A percentile compares a stretch with the other conserved stretches of the same genome.
Conservation (phyloP, 2,797 vertebrate genomes). For the Myiotriccus ornatus region DNA sequence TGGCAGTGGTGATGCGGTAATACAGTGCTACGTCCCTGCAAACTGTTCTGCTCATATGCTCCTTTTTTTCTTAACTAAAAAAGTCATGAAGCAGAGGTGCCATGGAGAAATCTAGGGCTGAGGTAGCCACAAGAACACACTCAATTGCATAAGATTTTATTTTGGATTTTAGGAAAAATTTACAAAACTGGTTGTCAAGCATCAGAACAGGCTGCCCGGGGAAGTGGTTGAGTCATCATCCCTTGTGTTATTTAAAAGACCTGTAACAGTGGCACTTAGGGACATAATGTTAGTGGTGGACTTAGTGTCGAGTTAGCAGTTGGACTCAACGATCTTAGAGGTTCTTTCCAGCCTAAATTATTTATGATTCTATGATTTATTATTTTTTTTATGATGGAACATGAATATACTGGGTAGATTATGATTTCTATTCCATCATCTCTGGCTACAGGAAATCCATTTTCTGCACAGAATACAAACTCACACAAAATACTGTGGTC, state of each 20-base stretch:
- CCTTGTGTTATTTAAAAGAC: neutral
- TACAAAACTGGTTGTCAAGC: fast-evolving
- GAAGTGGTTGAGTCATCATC: neutral
- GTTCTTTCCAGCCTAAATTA: neutral
- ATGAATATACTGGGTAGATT: neutral
- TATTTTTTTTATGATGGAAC: fast-evolving
- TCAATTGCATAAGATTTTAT: neutral
- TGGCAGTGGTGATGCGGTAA: neutral
- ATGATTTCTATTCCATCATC: neutral
- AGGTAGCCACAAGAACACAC: neutral
- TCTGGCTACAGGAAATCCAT: neutral
- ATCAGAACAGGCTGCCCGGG: fast-evolving
- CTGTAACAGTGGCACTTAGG: neutral
- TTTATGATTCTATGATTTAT: neutral
- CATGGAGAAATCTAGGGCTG: neutral
- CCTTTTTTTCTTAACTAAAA: neutral
- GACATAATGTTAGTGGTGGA: neutral
- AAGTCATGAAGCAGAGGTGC: neutral
- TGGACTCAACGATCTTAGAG: neutral
- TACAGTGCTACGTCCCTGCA: neutral
- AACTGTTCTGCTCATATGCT: neutral
- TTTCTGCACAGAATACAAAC: neutral
- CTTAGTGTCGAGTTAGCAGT: neutral
- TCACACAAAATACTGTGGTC: neutral
- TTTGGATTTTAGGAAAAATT: neutral